Percentiles rank a stretch among this genome's conserved stretches.
These are phyloP conservation scores for Rallus crepitans DNA, from an alignment of 2,797 vertebrate species.

Conservation along the genomic window DNA sequence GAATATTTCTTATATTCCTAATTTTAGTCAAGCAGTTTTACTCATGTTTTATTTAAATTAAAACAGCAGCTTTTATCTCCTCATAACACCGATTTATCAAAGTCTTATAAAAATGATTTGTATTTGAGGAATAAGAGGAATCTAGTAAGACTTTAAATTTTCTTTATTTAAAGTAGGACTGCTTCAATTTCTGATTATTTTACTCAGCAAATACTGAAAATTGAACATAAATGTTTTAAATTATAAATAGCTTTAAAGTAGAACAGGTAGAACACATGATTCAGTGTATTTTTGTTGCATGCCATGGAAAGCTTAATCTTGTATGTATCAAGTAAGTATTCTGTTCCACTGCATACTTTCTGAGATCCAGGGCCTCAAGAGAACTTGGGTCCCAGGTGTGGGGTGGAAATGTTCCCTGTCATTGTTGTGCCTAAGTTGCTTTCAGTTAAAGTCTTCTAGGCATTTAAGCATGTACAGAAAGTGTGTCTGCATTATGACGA, in stretches of 20 bases:
- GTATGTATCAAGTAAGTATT: neutral
- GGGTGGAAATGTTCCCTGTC: neutral
- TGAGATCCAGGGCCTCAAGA: neutral
- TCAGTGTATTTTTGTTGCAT: neutral
- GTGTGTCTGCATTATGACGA: neutral
- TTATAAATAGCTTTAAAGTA: neutral
- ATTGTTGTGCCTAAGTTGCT: neutral
- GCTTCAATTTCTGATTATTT: neutral
- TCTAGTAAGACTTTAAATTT: neutral
- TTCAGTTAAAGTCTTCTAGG: neutral
- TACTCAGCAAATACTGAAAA: neutral
- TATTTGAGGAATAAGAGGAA: neutral
- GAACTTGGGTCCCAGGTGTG: neutral
- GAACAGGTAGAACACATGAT: neutral
- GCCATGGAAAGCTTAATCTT: neutral
- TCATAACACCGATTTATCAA: neutral
- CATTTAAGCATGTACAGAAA: fast-evolving
- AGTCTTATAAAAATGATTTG: neutral
- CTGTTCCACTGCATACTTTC: neutral
- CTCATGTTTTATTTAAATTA: neutral
- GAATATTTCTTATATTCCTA: neutral
- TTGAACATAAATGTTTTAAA: neutral
- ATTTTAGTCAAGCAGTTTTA: neutral
- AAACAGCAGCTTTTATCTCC: neutral
- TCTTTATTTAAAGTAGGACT: neutral